Evolutionary conservation across 2,888 invertebrate genomes (phyloP).

Genomic region (Junonia oenone): DNA sequence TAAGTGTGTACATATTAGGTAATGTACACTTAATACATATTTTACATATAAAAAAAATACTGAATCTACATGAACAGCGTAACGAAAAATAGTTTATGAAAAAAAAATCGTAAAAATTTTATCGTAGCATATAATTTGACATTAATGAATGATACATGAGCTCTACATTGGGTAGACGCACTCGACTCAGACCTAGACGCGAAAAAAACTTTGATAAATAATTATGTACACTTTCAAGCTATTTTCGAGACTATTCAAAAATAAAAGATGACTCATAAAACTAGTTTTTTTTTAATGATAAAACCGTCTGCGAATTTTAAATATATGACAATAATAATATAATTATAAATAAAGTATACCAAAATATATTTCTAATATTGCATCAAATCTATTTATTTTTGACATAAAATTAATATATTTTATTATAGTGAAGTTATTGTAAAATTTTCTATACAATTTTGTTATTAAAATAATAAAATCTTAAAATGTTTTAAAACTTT

Average conservation of each 20-base stretch:
- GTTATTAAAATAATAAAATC: too few relatives aligned
- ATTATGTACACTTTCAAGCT: constrained; percentile 2
- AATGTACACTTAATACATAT: too few relatives aligned
- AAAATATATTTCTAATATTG: background rate
- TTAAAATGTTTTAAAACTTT: too few relatives aligned
- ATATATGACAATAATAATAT: background rate
- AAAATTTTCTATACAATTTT: too few relatives aligned
- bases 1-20: too few relatives aligned
- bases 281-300: constrained; percentile 6
- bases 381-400: too few relatives aligned
- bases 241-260: background rate
- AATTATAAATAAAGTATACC: background rate
- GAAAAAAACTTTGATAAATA: constrained; percentile 11
- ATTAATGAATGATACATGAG: background rate
- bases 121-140: background rate
- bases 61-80: too few relatives aligned
- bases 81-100: too few relatives aligned
- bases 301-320: constrained; percentile 14
- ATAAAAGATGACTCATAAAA: constrained; percentile 5
- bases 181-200: constrained; percentile 5
- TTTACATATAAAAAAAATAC: too few relatives aligned
- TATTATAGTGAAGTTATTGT: too few relatives aligned
- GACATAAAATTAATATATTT: too few relatives aligned
- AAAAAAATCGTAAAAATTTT: background rate
- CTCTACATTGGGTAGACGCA: background rate